Evolutionary conservation across 2,888 invertebrate species (phyloP).

Genomic region (Sarcophaga variegata): DNA sequence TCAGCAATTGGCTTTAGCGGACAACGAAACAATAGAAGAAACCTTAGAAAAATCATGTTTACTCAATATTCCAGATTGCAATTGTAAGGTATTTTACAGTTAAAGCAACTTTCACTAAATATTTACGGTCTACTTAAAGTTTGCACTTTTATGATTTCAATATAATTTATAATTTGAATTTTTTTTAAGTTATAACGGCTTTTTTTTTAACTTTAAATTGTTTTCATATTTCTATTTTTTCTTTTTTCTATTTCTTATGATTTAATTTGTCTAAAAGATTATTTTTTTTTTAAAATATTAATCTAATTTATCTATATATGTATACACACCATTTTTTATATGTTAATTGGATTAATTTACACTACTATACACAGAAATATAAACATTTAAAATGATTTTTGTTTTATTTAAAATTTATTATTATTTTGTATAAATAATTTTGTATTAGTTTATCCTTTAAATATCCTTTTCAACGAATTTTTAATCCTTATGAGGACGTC

Average conservation of each 20-base stretch:
- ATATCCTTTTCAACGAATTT: constrained; percentile 33
- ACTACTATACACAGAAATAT: constrained; percentile 69
- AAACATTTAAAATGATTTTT: constrained; percentile 51
- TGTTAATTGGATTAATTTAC: constrained; percentile 75
- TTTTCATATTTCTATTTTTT: constrained; percentile 10
- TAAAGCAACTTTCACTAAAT: constrained; percentile 47
- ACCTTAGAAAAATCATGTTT: constrained; percentile 55
- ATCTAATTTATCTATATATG: constrained; percentile 66
- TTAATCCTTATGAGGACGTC: constrained; percentile 33
- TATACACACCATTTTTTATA: constrained; percentile 76
- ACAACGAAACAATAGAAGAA: constrained; percentile 43
- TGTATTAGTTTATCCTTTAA: not conserved
- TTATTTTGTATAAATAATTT: constrained; percentile 17
- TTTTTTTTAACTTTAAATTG: not conserved
- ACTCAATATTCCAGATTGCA: constrained; percentile 52
- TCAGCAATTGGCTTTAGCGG: constrained; percentile 9
- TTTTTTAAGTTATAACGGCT: constrained; percentile 1
- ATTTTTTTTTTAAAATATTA: not conserved
- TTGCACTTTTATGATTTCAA: constrained; percentile 63
- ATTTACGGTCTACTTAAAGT: constrained; percentile 61
- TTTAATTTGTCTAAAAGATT: not conserved
- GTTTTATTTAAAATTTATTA: constrained; percentile 28
- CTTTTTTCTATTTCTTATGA: not conserved
- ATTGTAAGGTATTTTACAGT: constrained; percentile 43
- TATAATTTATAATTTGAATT: constrained; percentile 23